Evolutionary conservation across 2,888 invertebrate genomes (phyloP).

Genomic region (Drosophila quinaria): DNA sequence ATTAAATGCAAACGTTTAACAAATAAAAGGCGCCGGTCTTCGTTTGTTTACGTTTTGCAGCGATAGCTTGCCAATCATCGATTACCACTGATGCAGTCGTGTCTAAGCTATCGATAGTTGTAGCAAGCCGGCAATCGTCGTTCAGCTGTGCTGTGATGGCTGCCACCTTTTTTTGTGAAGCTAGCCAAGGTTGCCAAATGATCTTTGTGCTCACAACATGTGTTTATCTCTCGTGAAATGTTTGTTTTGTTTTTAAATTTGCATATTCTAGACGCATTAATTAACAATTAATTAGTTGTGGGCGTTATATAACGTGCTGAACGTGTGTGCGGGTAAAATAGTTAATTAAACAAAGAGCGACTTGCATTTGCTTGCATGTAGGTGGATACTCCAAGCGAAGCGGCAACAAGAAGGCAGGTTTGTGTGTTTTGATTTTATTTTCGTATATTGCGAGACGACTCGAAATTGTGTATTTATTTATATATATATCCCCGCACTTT

Average conservation of each 20-base stretch:
- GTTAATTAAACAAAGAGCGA: slow-evolving; percentile 1
- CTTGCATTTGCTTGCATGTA: not conserved
- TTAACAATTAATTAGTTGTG: not conserved
- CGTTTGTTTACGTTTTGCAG: slow-evolving; percentile 70
- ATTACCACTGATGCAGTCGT: slow-evolving; percentile 3
- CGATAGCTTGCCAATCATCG: slow-evolving; percentile 30
- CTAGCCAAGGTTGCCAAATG: no score
- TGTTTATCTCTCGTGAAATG: slow-evolving; percentile 10
- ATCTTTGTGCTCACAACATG: slow-evolving; percentile 18
- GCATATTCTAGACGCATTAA: not conserved
- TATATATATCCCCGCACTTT: not conserved
- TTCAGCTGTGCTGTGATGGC: not conserved
- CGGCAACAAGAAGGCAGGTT: slow-evolving; percentile 21
- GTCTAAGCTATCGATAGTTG: slow-evolving; percentile 32
- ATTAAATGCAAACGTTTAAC: slow-evolving; percentile 35
- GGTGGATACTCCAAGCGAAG: not conserved
- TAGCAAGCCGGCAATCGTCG: slow-evolving; percentile 15
- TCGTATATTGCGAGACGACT: not conserved
- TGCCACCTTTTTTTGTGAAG: no score
- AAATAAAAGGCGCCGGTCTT: slow-evolving; percentile 40
- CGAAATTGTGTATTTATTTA: not conserved
- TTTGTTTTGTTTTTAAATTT: slow-evolving; percentile 7
- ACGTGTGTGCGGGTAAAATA: not conserved
- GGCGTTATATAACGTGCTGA: not conserved
- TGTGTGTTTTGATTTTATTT: not conserved